Percentiles rank a stretch among this genome's conserved stretches.
phyloP scores from a whole-genome alignment of 2,888 invertebrate species.

The Caradrina kadenii region DNA sequence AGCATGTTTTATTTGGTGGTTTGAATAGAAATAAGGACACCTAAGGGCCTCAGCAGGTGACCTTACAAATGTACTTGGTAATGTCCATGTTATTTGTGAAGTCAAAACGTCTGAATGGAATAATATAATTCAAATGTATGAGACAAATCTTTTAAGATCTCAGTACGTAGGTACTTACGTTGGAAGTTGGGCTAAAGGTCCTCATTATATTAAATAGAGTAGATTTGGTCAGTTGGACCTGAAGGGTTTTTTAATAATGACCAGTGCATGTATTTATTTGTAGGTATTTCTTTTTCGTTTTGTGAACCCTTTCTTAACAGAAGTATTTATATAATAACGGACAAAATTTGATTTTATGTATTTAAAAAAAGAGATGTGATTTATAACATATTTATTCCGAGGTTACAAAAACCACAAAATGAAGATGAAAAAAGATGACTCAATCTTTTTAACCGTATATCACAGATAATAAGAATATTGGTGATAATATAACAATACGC shows the following conservation, averaged over 20 bases:
- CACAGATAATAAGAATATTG: conserved; percentile 52
- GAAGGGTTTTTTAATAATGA: conserved; percentile 11
- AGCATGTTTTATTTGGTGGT: conserved; percentile 44
- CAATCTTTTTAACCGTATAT: conserved; percentile 37
- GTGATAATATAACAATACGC: conserved; percentile 66
- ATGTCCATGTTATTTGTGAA: conserved; percentile 79
- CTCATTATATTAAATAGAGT: conserved; percentile 32
- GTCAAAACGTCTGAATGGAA: conserved; percentile 68
- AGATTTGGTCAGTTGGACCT: conserved; percentile 29
- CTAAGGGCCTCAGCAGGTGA: conserved; percentile 87
- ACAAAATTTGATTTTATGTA: neutral
- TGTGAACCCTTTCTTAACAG: neutral
- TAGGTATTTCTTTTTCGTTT: too few relatives aligned
- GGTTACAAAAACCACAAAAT: conserved; percentile 36
- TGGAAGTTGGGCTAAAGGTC: conserved; percentile 7
- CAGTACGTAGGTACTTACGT: conserved; percentile 20
- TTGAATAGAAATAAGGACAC: conserved; percentile 80
- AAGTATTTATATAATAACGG: conserved; percentile 28
- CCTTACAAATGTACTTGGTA: conserved; percentile 78
- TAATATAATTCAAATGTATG: conserved; percentile 48
- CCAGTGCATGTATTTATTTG: conserved; percentile 8
- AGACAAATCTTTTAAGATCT: conserved; percentile 56
- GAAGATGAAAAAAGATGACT: conserved; percentile 34
- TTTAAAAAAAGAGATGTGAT: neutral
- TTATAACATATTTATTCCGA: conserved; percentile 22